Base-by-base conservation (phyloP, 2,888 invertebrate species). In the Sympetrum striolatum region DNA sequence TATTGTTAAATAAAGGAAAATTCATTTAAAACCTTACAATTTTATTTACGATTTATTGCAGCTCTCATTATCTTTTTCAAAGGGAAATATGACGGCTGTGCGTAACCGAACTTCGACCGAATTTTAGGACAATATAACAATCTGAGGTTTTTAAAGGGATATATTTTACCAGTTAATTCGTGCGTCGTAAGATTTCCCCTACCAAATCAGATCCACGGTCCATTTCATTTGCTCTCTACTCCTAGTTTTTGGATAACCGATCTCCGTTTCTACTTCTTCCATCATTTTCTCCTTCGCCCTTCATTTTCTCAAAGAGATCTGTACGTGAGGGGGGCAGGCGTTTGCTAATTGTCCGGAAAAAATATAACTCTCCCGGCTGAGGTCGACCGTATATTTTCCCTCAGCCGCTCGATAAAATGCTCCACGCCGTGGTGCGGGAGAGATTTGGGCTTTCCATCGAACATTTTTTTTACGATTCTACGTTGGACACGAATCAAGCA, bases 261-360 rank as follows among this genome's bases (percentile, higher is more conserved):
- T 22, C 31, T 35, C 22, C 58, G 12, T 60, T 35, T 35, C 58
- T 15, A 44, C 4, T 44, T 10, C 37, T 25, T 12, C 44, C 48
- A 22, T 44, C 25, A 25, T n/a, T 44, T 25, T 37, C 82, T 12
- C 53, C 60, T 39, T 37, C 37, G 22, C 5, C 58, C 35, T 82
- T 31, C 60, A 86, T 86, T 86, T 60, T 60, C 86, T 86, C 58
- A 86, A 86, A 60, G 86, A 60, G 60, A n/a, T 37, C 22, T 60
- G 60, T 64, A 86, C 86, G 86, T 86, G 86, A 60, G 86, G 5
- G n/a, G 14, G 60, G 86, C 60, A 2, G 64, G 64, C 86, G 86
- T 86, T 60, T 86, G 60, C 86, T 86, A 86, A 86, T 86, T 86
- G 86, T 86, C 86, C 86, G 64, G 86, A 86, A 86, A 86, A 86